These are phyloP conservation scores for Callipepla californica DNA, from an alignment of 2,113 vertebrate genomes.

Conservation along the genomic window DNA sequence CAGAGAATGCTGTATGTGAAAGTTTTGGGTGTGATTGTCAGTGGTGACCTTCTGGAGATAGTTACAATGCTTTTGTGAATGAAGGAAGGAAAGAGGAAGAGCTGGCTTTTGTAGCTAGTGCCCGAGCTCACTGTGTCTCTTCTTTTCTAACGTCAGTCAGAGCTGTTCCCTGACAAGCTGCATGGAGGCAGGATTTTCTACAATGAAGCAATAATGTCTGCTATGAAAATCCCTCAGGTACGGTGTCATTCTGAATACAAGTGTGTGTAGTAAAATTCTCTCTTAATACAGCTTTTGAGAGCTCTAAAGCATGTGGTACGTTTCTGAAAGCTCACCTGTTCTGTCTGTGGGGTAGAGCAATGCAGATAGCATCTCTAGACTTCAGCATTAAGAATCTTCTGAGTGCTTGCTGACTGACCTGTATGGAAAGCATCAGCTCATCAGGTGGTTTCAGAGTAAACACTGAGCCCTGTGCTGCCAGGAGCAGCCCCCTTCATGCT, in stretches of 20 bases:
- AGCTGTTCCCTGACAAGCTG: conserved; percentile 89
- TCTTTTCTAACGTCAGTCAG: conserved; percentile 72
- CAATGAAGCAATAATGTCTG: conserved; percentile 88
- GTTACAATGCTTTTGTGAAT: not conserved
- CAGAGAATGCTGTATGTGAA: fast-evolving
- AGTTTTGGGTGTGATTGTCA: not conserved
- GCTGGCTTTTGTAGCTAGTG: fast-evolving
- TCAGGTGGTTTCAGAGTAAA: not conserved
- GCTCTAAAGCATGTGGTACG: not conserved
- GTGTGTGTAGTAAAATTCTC: not conserved
- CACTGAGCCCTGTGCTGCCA: not conserved
- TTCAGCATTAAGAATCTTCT: not conserved
- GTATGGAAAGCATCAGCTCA: not conserved
- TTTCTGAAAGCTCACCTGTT: not conserved
- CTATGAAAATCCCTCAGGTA: conserved; percentile 89
- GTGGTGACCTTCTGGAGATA: not conserved
- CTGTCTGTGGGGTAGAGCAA: not conserved
- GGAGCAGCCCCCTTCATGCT: not conserved
- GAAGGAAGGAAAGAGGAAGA: not conserved
- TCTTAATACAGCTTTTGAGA: not conserved
- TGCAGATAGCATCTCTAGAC: not conserved
- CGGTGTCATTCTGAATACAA: not conserved
- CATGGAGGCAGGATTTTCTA: conserved; percentile 88
- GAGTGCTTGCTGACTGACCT: fast-evolving
- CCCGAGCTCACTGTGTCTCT: not conserved